Percentiles rank a stretch among this genome's conserved stretches.
phyloP scores from a whole-genome alignment of 2,888 invertebrate genomes.

The Andrena flavipes region DNA sequence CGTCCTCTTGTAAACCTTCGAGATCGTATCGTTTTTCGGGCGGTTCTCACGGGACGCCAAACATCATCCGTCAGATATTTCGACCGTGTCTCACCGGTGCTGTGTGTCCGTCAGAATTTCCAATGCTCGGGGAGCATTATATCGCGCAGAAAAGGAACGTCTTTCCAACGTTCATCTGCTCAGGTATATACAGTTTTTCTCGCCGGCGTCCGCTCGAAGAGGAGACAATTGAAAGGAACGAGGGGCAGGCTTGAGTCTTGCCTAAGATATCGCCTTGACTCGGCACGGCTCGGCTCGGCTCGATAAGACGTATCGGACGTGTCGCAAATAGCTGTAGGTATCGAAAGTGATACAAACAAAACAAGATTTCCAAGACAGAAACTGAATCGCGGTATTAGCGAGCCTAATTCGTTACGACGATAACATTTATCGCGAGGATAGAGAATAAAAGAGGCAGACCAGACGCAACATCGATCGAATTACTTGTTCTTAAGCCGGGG shows the following conservation, averaged over 20 bases:
- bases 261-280: slow-evolving; percentile 17
- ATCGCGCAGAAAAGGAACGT: too few species aligned
- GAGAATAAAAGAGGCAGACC: neutral
- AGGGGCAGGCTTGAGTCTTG: neutral
- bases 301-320: slow-evolving; percentile 42
- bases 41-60: slow-evolving; percentile 79
- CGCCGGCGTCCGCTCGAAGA: neutral
- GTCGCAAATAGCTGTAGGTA: neutral
- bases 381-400: slow-evolving; percentile 7
- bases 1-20: slow-evolving; percentile 59
- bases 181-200: neutral
- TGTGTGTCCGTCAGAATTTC: too few species aligned
- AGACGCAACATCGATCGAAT: slow-evolving; percentile 21
- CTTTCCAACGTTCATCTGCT: too few species aligned
- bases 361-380: slow-evolving; percentile 20
- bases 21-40: slow-evolving; percentile 80
- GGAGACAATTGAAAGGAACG: slow-evolving; percentile 58
- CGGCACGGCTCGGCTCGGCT: too few species aligned
- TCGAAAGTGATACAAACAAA: slow-evolving; percentile 16
- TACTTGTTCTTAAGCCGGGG: slow-evolving; percentile 3
- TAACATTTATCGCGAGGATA: slow-evolving; percentile 1
- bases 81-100: neutral
- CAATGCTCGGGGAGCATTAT: too few species aligned
- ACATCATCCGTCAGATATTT: slow-evolving; percentile 53
- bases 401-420: slow-evolving; percentile 14